These are phyloP conservation scores for Eurois occulta DNA, from an alignment of 2,888 invertebrate species.

Conservation along the genomic window DNA sequence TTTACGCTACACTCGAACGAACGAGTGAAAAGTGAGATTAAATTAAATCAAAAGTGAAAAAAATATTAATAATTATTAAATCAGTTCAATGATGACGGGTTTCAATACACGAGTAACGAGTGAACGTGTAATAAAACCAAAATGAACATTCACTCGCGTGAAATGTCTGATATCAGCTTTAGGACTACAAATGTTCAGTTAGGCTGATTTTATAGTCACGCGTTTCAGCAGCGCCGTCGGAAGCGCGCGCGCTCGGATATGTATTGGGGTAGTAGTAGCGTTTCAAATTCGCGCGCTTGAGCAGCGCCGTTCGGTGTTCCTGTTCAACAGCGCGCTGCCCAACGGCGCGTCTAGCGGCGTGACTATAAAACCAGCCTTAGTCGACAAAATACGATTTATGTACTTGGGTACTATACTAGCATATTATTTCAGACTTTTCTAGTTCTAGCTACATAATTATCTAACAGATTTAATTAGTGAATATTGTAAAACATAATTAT, in stretches of 20 bases:
- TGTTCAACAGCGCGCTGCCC: too few species aligned
- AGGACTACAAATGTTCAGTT: background rate
- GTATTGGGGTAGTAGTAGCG: too few species aligned
- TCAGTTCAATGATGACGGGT: background rate
- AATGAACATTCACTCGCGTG: background rate
- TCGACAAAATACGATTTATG: background rate
- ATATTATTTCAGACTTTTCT: slow-evolving; percentile 1
- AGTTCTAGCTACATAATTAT: background rate
- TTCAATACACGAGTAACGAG: background rate
- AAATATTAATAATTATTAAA: background rate
- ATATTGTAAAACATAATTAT: background rate
- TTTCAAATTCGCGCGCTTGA: too few species aligned
- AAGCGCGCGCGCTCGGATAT: too few species aligned
- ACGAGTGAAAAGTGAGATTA: background rate
- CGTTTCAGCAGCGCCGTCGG: too few species aligned
- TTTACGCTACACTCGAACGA: background rate
- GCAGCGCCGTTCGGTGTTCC: too few species aligned
- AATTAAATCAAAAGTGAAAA: background rate
- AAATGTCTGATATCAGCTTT: background rate
- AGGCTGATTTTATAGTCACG: too few species aligned
- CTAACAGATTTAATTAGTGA: background rate
- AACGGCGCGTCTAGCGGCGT: too few species aligned
- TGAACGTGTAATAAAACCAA: background rate
- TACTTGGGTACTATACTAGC: background rate
- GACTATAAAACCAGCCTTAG: too few species aligned